Evolutionary conservation across 2,113 vertebrate genomes (phyloP), one percentile per base, ranked within the genome.

Genomic region (Hypanus sabinus): DNA sequence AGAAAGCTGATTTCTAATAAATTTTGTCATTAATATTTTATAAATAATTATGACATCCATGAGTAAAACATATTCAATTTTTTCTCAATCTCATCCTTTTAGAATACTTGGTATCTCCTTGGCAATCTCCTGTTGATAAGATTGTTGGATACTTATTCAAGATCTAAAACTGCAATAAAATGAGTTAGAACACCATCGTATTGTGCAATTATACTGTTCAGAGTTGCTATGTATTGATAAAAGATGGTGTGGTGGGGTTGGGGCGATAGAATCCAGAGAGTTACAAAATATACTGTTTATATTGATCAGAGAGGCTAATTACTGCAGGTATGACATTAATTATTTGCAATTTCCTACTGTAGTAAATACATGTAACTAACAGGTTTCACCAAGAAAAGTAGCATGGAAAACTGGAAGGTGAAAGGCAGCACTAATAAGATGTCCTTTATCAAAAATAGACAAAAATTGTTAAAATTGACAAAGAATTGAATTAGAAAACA

Each of bases 281-380:
- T 36, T 33, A 33, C 62, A 65, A 65, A 68, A 90, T 65, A 90
- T 65, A 30, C 14, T 33, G 14, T 36, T 88, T 90, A 33, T 90
- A 65, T 90, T 65, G 30, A 65, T 16, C 30, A 62, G 16, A 90
- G 85, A 90, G 83, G 18, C 14, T 65, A 90, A 33, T 90, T 65
- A 65, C 60, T 65, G 16, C 38, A 90, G 6, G 62, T 5, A 12
- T 90, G 60, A 11, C 33, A 36, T 30, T 62, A 90, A 33, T 90
- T 90, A 65, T 12, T 65, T 22, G 33, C 30, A 36, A 33, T 65
- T 65, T 6, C 60, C 18, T 65, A 33, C 14, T 8, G 18, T 10
- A 90, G 8, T 90, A 90, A 90, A 68, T 90, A 68, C 33, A 7
- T 12, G 60, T 90, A 90, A 90, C 62, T 90, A 90, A 90, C 30